A percentile compares a stretch with the other conserved stretches of the same genome.
phyloP scores from a whole-genome alignment of 2,888 invertebrate species.

The Pammene aurita region DNA sequence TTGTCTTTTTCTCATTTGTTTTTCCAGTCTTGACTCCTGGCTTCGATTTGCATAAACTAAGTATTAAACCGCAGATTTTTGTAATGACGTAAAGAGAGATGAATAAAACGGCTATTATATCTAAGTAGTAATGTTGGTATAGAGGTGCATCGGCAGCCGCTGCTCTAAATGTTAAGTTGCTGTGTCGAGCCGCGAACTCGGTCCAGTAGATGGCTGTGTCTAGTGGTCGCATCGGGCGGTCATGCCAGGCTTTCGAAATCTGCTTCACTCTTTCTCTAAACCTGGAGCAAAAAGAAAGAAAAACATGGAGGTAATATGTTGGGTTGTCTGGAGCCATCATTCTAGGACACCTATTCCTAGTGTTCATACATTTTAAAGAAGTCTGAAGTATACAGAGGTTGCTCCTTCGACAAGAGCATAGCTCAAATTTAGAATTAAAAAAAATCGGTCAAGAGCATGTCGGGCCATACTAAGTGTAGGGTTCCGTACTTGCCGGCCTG shows the following conservation, averaged over 20 bases:
- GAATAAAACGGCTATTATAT: conserved; percentile 45
- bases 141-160: conserved; percentile 81
- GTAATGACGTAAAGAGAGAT: not conserved
- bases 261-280: conserved; percentile 72
- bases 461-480: no score
- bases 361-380: no score
- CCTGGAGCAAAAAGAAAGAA: conserved; percentile 55
- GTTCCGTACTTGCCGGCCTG: no score
- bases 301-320: not conserved
- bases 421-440: no score
- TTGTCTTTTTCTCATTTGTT: conserved; percentile 45
- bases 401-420: no score
- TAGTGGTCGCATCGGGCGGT: conserved; percentile 83
- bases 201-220: conserved; percentile 86
- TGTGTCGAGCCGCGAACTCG: conserved; percentile 83
- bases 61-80: not conserved
- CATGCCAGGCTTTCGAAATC: conserved; percentile 81
- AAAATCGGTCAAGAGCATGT: no score
- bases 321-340: no score
- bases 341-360: no score
- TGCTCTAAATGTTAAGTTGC: conserved; percentile 74
- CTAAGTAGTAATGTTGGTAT: conserved; percentile 79
- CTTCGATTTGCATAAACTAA: conserved; percentile 20
- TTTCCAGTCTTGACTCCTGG: conserved; percentile 35
- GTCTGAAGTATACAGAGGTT: no score